phyloP scores from a whole-genome alignment of 2,888 invertebrate species.

The Eugnorisma glareosa region DNA sequence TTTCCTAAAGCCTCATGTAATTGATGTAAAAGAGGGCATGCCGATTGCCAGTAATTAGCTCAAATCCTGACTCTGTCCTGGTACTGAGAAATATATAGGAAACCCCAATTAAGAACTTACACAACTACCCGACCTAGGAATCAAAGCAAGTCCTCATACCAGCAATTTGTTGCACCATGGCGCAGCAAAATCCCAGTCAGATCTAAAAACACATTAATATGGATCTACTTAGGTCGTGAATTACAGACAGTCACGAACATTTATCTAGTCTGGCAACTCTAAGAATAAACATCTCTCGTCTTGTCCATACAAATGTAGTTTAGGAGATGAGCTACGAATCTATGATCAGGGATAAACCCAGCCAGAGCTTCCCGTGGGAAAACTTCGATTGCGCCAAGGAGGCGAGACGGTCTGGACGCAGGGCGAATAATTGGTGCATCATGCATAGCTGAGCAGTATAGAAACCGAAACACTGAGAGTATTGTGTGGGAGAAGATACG shows the following conservation, averaged over 20 bases:
- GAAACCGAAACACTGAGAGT: not conserved
- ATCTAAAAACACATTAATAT: not conserved
- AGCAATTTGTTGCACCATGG: not conserved
- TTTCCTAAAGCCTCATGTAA: not conserved
- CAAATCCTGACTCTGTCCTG: not conserved
- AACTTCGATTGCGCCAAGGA: conserved; percentile 15
- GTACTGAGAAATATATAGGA: not conserved
- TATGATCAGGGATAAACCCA: conserved; percentile 50
- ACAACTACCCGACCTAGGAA: not conserved
- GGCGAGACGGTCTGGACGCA: conserved; percentile 34
- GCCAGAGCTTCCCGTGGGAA: conserved; percentile 20
- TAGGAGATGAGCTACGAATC: conserved; percentile 38
- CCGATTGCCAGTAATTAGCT: not conserved
- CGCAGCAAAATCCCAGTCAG: not conserved
- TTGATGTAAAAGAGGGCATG: not conserved
- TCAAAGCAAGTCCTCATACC: not conserved
- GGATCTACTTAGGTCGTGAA: not conserved
- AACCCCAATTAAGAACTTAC: not conserved
- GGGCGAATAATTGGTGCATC: conserved; percentile 36
- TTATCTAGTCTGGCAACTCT: conserved; percentile 8
- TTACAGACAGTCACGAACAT: not conserved
- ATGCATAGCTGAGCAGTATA: conserved; percentile 14
- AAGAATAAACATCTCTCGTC: conserved; percentile 5
- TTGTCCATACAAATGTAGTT: conserved; percentile 31
- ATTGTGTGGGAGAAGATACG: not conserved